Base-by-base conservation (phyloP, 2,888 invertebrate genomes). In the Xestia ashworthii region DNA sequence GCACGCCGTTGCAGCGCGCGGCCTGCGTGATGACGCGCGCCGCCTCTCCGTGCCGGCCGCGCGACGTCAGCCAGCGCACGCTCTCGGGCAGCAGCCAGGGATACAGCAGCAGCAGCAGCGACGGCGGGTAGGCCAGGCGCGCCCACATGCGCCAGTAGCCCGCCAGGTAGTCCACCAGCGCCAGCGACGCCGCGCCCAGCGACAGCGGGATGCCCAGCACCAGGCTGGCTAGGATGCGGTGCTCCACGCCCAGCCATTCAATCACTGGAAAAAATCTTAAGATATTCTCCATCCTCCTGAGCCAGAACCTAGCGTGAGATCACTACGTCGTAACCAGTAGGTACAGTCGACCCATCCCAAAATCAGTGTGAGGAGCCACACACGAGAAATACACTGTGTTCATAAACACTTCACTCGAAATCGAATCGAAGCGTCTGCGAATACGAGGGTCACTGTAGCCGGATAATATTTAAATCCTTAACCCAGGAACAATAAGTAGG, bases 81-180 rank as follows among this genome's bases (percentile, higher is more conserved):
- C 98, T 98, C 95, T 98, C 98, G 0, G 98, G 98, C 70, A 98
- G 94, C 62, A 98, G 88, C 97, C 98, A 98, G 55, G 97, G 97
- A 90, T 98, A 98, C 32, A 97, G 93, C 62, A 98, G 92, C 55
- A 98, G 97, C 0, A 98, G 92, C 67, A 98, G 92, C 0, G 98
- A 97, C 0, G 98, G 98, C 0, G 97, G 96, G 90, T 98, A 98
- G 16, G 98, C 96, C 41, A 98, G 94, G 68, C 98, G 96, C 44
- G 98, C 97, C 89, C 98, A 96, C 67, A 96, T 93, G 87, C 98
- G 97, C 98, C 98, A 99, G 90, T 98, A 97, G 80, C 97, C 97
- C 2, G 97, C 95, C 89, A 97, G 94, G 97, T 98, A 98, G 78
- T 98, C 98, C 48, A 98, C 93, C 65, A 97, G 91, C 0, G 98